phyloP scores from a whole-genome alignment of 2,797 vertebrate genomes.

The Ara ararauna region DNA sequence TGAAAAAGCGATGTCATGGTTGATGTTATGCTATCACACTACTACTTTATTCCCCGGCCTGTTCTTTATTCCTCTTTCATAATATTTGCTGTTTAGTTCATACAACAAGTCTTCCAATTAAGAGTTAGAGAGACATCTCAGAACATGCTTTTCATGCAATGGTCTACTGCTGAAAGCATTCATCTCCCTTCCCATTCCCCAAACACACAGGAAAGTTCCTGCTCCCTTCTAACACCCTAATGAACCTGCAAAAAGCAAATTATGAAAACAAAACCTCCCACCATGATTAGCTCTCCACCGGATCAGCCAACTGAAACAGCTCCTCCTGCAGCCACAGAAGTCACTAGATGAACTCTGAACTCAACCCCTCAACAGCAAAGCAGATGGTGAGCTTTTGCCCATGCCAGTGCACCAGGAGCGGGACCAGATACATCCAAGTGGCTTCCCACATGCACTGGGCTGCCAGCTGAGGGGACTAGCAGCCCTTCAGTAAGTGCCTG shows the following conservation, averaged over 20 bases:
- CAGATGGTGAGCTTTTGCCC: rapidly evolving
- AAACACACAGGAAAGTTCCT: not conserved
- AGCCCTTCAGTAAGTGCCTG: not conserved
- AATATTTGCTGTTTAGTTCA: not conserved
- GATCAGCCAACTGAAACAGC: not conserved
- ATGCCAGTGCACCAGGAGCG: not conserved
- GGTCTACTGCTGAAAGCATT: not conserved
- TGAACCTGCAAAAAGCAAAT: not conserved
- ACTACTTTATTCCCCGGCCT: not conserved
- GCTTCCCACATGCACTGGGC: not conserved
- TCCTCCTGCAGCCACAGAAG: not conserved
- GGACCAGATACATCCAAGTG: rapidly evolving
- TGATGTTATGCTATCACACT: not conserved
- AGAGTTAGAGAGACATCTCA: not conserved
- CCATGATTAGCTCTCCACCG: not conserved
- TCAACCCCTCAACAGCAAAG: not conserved
- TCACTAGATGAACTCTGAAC: not conserved
- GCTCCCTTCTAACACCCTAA: not conserved
- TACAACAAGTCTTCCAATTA: not conserved
- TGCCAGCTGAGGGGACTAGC: not conserved
- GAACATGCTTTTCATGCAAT: not conserved
- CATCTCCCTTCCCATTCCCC: not conserved
- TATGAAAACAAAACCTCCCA: not conserved
- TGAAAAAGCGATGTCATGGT: rapidly evolving
- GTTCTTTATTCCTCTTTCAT: not conserved